Base-by-base conservation (phyloP, 1,140 invertebrate genomes). In the Lucilia sericata region DNA sequence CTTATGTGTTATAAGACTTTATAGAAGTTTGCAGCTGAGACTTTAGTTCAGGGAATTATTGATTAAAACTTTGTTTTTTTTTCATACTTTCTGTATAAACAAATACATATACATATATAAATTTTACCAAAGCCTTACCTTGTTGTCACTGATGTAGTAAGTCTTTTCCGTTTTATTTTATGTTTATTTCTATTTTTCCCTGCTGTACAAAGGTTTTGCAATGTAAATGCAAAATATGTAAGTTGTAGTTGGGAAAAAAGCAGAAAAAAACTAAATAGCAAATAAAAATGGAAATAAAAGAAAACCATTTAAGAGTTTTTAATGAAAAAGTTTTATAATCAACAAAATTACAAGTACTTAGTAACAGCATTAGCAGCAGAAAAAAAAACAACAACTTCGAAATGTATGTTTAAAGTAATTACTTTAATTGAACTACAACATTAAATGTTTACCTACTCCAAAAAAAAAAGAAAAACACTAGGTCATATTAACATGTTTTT, bases 251-350 rank as follows among this genome's bases (percentile, higher is more conserved):
- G n/a, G n/a, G n/a, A 60, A n/a, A 60, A 60, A 60, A 70, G 65
- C 19, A 70, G 7, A 70, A 70, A 70, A n/a, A 60, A 60, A 17
- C 0, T 7, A 17, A 17, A n/a, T 14, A 60, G 51, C 13, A 60
- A 60, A n/a, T 17, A 60, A 70, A 70, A 19, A 70, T 21, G 21
- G 21, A 70, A 70, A 70, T 70, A 70, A 70, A 70, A 21, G 21
- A 70, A 70, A 70, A 70, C 65, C 65, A 21, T 70, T 51, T 80
- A 49, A 49, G 47, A 49, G 47, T 49, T 80, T 78, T 80, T 80
- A 80, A 80, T 80, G 76, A 21, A 80, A 80, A 80, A 80, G 76
- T 80, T 80, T 80, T 49, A 21, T 80, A 80, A 49, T 49, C 42
- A 51, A 36, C 74, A 42, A 3, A 30, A 74, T 7, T 10, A 74